Evolutionary conservation across 2,888 invertebrate species (phyloP).

Genomic region (Cybosia mesomella): DNA sequence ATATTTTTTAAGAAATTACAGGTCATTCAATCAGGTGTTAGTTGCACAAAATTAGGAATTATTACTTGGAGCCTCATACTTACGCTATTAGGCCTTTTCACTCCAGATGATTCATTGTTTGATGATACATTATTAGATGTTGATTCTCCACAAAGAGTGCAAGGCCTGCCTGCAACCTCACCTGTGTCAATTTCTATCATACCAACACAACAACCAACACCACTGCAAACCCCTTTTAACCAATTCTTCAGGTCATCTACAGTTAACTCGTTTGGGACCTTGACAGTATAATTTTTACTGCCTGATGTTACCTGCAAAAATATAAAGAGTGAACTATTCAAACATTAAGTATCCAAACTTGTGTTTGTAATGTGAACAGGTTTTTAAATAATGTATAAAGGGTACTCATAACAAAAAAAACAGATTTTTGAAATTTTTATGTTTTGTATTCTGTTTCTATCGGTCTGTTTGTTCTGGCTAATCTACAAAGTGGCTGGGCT

Average conservation of each 20-base stretch:
- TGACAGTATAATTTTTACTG: conserved; percentile 84
- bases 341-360: too few relatives aligned
- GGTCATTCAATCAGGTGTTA: too few relatives aligned
- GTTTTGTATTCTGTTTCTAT: too few relatives aligned
- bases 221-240: conserved; percentile 82
- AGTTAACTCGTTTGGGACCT: conserved; percentile 84
- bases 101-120: conserved; percentile 66
- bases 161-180: conserved; percentile 77
- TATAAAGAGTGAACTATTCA: not conserved
- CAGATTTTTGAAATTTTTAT: too few relatives aligned
- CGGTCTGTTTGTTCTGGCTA: too few relatives aligned
- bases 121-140: conserved; percentile 58
- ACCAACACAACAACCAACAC: conserved; percentile 86
- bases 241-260: conserved; percentile 82
- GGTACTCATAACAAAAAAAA: too few relatives aligned
- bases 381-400: too few relatives aligned
- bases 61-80: conserved; percentile 49
- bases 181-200: conserved; percentile 84
- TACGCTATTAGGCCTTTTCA: conserved; percentile 75
- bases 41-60: not conserved
- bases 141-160: conserved; percentile 78
- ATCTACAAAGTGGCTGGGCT: too few relatives aligned
- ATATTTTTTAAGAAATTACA: too few relatives aligned
- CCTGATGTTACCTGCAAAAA: conserved; percentile 73
- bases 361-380: too few relatives aligned